Evolutionary conservation across 2,888 invertebrate species (phyloP).

Genomic region (Drosophila koepferae): DNA sequence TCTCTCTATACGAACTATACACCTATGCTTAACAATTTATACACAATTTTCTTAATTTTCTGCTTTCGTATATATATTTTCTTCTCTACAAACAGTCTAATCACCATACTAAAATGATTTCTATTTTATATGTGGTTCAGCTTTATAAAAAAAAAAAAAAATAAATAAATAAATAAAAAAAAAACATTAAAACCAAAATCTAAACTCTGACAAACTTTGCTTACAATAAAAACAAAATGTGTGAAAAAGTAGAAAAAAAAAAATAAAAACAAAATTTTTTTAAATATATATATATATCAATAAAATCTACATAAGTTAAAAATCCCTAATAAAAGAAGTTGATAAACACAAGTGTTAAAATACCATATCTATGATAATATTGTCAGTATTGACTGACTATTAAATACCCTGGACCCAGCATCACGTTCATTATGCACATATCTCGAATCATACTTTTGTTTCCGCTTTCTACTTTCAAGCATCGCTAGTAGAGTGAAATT

Average conservation of each 20-base stretch:
- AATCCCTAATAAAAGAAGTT: constrained; percentile 2
- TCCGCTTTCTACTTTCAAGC: background rate
- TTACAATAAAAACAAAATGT: constrained; percentile 30
- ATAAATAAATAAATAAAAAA: constrained; percentile 52
- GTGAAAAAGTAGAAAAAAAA: constrained; percentile 22
- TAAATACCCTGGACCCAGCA: constrained; percentile 1
- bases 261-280: background rate
- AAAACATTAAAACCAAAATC: constrained; percentile 32
- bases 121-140: constrained; percentile 86
- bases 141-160: constrained; percentile 79
- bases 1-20: constrained; percentile 22
- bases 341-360: constrained; percentile 28
- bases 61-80: constrained; percentile 45
- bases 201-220: constrained; percentile 49
- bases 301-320: constrained; percentile 37
- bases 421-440: background rate
- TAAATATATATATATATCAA: constrained; percentile 38
- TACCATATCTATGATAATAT: constrained; percentile 7
- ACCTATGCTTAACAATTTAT: constrained; percentile 31
- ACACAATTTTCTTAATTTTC: constrained; percentile 35
- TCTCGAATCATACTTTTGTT: background rate
- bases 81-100: constrained; percentile 57
- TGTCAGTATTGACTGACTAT: background rate
- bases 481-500: background rate
- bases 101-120: constrained; percentile 86